phyloP scores from a whole-genome alignment of 2,888 invertebrate species.

The Caenorhabditis sp. region DNA sequence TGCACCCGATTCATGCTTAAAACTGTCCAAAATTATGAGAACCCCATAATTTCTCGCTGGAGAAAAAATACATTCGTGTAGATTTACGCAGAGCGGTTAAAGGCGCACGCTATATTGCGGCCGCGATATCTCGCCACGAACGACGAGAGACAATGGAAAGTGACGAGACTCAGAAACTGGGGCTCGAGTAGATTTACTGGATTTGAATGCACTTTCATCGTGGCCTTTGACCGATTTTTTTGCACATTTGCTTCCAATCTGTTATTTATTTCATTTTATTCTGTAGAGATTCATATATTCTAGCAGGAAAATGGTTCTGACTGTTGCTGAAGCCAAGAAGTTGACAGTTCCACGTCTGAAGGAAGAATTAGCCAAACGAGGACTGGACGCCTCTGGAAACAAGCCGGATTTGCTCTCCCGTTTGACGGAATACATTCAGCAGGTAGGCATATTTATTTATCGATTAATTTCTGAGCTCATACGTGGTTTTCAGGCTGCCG shows the following conservation, averaged over 20 bases:
- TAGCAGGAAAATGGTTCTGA: slow-evolving; percentile 47
- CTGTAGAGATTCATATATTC: too few relatives aligned
- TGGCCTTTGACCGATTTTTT: background rate
- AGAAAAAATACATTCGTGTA: too few relatives aligned
- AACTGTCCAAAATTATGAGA: background rate
- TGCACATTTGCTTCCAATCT: background rate
- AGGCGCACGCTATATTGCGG: slow-evolving; percentile 27
- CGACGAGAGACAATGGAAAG: slow-evolving; percentile 1
- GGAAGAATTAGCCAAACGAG: slow-evolving; percentile 64
- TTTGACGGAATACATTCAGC: slow-evolving; percentile 59
- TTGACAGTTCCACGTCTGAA: slow-evolving; percentile 65
- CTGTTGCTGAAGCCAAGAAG: slow-evolving; percentile 44
- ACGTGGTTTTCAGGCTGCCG: slow-evolving; percentile 33
- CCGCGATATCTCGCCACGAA: slow-evolving; percentile 29
- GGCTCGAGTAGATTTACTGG: background rate
- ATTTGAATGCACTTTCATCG: background rate
- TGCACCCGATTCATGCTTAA: slow-evolving; percentile 27
- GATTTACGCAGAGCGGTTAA: slow-evolving; percentile 7
- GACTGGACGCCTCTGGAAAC: slow-evolving; percentile 62
- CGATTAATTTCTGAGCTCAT: background rate
- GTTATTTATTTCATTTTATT: background rate
- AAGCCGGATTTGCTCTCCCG: slow-evolving; percentile 66
- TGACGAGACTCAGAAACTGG: slow-evolving; percentile 32
- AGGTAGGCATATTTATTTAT: slow-evolving; percentile 12
- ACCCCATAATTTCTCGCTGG: too few relatives aligned